Percentiles rank a stretch among this genome's conserved stretches.
phyloP scores from a whole-genome alignment of 30 jellyfish, hydroid and myxozoan species.

The Hydractinia symbiolongicarpus region DNA sequence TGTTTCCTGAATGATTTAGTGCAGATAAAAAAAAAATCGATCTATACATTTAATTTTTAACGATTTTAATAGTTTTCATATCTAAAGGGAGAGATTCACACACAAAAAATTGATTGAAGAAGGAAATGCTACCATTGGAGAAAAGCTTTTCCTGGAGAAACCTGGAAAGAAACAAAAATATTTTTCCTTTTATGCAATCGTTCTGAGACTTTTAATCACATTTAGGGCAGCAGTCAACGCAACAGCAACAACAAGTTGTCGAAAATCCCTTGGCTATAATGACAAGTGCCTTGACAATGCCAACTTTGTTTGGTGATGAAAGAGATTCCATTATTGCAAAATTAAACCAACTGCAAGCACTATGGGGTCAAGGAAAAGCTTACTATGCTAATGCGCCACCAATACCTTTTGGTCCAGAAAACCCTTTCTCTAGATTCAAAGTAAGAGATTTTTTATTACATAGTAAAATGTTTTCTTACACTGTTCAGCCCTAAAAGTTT shows the following conservation, averaged over 20 bases:
- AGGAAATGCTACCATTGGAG: too few species aligned
- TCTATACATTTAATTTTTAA: too few species aligned
- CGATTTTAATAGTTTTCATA: too few species aligned
- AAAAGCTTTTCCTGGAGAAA: too few species aligned
- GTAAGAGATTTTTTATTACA: slow-evolving; percentile 13
- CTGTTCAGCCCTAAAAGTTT: too few species aligned
- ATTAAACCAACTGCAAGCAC: slow-evolving; percentile 71
- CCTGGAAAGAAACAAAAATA: too few species aligned
- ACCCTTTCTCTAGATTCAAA: slow-evolving; percentile 78
- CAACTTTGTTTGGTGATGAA: slow-evolving; percentile 80
- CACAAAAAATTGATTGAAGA: too few species aligned
- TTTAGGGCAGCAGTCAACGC: slow-evolving; percentile 40
- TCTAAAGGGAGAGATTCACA: too few species aligned
- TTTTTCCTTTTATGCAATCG: too few species aligned
- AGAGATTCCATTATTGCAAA: slow-evolving; percentile 69
- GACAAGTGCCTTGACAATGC: slow-evolving; percentile 87
- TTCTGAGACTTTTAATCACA: too few species aligned
- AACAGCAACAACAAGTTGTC: slow-evolving; percentile 44
- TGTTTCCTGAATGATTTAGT: too few species aligned
- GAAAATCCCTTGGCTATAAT: slow-evolving; percentile 61
- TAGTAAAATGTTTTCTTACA: not conserved
- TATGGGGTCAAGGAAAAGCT: slow-evolving; percentile 91
- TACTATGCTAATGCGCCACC: slow-evolving; percentile 74
- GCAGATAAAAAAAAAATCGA: too few species aligned
- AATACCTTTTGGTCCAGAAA: slow-evolving; percentile 55